These are phyloP conservation scores for Hyles euphorbiae DNA, from an alignment of 1,140 invertebrate species.

Conservation along the genomic window DNA sequence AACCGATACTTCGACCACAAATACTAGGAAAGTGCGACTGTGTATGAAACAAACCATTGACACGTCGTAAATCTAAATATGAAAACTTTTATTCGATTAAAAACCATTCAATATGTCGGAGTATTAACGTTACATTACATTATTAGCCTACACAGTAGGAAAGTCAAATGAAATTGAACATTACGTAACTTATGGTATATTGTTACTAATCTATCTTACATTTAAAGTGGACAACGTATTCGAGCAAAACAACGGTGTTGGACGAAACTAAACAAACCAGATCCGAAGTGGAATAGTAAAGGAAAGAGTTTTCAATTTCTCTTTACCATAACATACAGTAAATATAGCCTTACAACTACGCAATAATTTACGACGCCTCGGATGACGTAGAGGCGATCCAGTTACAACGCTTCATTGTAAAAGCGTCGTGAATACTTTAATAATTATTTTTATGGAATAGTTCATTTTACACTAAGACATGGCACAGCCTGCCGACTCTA, in stretches of 20 bases:
- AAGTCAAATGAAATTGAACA: slow-evolving; percentile 4
- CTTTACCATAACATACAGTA: slow-evolving; percentile 11
- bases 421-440: slow-evolving; percentile 8
- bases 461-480: slow-evolving; percentile 30
- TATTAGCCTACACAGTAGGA: slow-evolving; percentile 35
- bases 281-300: too few species aligned
- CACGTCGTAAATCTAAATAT: slow-evolving; percentile 6
- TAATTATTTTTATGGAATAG: slow-evolving; percentile 19
- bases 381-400: background rate
- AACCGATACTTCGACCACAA: too few species aligned
- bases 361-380: slow-evolving; percentile 20
- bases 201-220: slow-evolving; percentile 6
- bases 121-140: slow-evolving; percentile 2
- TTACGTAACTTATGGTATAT: background rate
- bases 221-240: slow-evolving; percentile 15
- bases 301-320: too few species aligned
- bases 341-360: slow-evolving; percentile 21
- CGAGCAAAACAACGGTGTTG: slow-evolving; percentile 18
- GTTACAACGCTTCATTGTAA: too few species aligned
- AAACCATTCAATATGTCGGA: background rate
- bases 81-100: background rate
- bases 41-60: background rate
- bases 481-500: slow-evolving; percentile 29
- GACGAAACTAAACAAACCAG: background rate
- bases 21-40: too few species aligned